Base-by-base conservation (phyloP, 2,888 invertebrate species). In the Amblyjoppa proteus region DNA sequence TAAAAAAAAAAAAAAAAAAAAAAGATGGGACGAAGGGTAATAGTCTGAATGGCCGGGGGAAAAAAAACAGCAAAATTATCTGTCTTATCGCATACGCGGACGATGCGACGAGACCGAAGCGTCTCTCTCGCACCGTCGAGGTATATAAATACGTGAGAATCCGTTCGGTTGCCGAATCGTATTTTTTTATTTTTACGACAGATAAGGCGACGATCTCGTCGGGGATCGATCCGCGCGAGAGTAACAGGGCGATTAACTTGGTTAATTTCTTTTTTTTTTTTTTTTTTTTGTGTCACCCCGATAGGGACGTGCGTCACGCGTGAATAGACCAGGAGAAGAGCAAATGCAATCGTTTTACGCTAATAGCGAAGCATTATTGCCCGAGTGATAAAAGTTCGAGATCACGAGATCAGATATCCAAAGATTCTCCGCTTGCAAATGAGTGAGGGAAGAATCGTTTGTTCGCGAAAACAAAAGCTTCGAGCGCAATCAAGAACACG, bases 401-500 rank as follows among this genome's bases (percentile, higher is more conserved):
- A 79, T 85, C 66, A 75, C 78, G 71, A 71, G 79, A 81, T 73
- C 41, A 4, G 78, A 79, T 74, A 69, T 51, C 25, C 31, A 56
- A 82, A 84, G 75, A 53, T 61, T 78, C 70, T 75, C 53, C 45
- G 70, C 85, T 88, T 82, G 90, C 92, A 91, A 92, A 92, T 92
- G 92, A 92, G 90, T 90, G 90, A 88, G 85, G 89, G 88, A 87
- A 88, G 41, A 68, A 79, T 69, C 45, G 34, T 82, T 87, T 83
- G 82, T 87, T 84, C 83, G 88, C 87, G 89, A 89, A 89, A 88
- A 91, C 90, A 91, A 91, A 90, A 92, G 90, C 88, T 89, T 87
- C 88, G 90, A 88, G 92, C 92, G 83, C 92, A 88, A 89, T 88
- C 90, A 86, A 90, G 88, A 89, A 90, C 88, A 84, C 88, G 89